Evolutionary conservation across 2,797 vertebrate species (phyloP).

Genomic region (Sylvia borin): DNA sequence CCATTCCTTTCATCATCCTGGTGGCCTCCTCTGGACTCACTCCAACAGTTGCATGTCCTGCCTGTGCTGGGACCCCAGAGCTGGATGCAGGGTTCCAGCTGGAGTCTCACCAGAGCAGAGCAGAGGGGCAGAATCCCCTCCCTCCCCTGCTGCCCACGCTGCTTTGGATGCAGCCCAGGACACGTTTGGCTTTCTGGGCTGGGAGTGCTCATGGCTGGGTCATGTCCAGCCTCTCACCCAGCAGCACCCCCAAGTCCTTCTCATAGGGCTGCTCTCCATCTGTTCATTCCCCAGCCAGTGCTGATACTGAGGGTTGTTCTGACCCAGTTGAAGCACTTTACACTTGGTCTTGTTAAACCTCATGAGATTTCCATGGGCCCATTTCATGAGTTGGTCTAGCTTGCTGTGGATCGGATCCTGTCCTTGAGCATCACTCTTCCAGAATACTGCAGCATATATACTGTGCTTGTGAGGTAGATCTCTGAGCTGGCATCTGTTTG

Average conservation of each 20-base stretch:
- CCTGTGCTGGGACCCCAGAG: not conserved
- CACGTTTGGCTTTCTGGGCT: not conserved
- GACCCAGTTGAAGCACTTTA: rapidly evolving
- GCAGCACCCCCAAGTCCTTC: not conserved
- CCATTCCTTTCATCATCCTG: not conserved
- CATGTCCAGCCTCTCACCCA: not conserved
- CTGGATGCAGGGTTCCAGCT: not conserved
- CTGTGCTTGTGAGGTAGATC: rapidly evolving
- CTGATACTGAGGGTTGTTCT: rapidly evolving
- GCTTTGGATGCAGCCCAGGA: not conserved
- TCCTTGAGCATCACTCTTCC: not conserved
- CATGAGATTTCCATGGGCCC: not conserved
- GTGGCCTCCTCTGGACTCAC: rapidly evolving
- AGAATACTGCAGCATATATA: rapidly evolving
- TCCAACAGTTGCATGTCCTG: rapidly evolving
- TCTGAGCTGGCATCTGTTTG: not conserved
- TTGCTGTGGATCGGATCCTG: not conserved
- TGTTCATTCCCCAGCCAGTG: not conserved
- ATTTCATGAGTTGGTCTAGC: not conserved
- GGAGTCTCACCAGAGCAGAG: not conserved
- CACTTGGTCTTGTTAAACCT: rapidly evolving
- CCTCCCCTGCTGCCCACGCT: not conserved
- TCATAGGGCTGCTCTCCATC: rapidly evolving
- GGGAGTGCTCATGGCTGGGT: not conserved
- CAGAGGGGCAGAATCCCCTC: not conserved